Evolutionary conservation across 2,113 vertebrate genomes (phyloP).

Genomic region (Cricetomys ansorgei): DNA sequence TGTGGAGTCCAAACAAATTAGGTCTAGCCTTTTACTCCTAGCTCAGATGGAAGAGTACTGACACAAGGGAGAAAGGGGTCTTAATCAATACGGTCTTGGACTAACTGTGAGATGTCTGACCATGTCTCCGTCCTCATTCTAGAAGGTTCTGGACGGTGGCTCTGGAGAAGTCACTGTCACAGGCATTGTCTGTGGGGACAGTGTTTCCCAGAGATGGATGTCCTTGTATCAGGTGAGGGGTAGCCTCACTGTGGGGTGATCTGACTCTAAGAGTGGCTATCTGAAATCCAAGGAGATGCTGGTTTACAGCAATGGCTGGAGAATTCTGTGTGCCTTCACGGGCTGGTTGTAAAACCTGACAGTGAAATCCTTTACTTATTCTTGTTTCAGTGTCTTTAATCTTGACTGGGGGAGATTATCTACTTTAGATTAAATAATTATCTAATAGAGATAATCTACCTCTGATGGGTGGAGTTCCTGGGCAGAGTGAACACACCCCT

Average conservation of each 20-base stretch:
- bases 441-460: too few species aligned
- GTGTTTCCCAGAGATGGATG: background rate
- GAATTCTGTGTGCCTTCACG: background rate
- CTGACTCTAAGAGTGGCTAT: background rate
- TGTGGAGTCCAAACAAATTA: background rate
- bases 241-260: background rate
- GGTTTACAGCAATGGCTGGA: background rate
- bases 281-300: background rate
- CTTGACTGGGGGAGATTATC: background rate
- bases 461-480: accelerated
- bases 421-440: too few species aligned
- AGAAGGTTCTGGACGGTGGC: background rate
- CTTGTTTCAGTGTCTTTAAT: background rate
- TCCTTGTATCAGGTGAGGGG: too few species aligned
- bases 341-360: background rate
- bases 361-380: background rate
- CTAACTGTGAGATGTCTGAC: background rate
- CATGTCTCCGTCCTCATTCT: background rate
- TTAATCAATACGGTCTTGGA: background rate
- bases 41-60: background rate
- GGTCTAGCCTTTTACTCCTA: background rate
- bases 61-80: background rate
- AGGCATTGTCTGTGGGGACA: background rate
- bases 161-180: background rate
- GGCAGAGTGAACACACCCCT: too few species aligned